These are phyloP conservation scores for Rhingia rostrata DNA, from an alignment of 2,888 invertebrate genomes.

Conservation along the genomic window DNA sequence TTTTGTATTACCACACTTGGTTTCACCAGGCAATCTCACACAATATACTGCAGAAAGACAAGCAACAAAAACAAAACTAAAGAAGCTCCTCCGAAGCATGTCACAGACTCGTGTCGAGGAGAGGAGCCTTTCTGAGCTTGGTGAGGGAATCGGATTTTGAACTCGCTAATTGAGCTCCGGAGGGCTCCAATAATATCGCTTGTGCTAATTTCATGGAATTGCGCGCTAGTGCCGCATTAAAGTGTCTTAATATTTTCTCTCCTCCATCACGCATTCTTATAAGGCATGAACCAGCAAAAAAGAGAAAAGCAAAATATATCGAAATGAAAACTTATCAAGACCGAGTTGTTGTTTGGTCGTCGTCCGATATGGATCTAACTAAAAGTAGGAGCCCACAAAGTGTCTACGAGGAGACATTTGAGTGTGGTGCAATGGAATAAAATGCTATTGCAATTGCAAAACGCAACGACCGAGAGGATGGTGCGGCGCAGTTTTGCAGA, in stretches of 20 bases:
- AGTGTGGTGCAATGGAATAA: slow-evolving; percentile 53
- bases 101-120: slow-evolving; percentile 24
- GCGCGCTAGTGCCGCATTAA: slow-evolving; percentile 68
- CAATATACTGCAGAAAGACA: not conserved
- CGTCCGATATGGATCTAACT: slow-evolving; percentile 64
- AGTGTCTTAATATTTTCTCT: slow-evolving; percentile 69
- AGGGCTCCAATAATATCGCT: slow-evolving; percentile 59
- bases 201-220: slow-evolving; percentile 71
- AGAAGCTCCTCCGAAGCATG: slow-evolving; percentile 69
- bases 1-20: slow-evolving; percentile 54
- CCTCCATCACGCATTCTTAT: slow-evolving; percentile 41
- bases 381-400: slow-evolving; percentile 34
- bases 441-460: slow-evolving; percentile 43
- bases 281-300: slow-evolving; percentile 16
- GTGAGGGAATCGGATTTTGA: slow-evolving; percentile 60
- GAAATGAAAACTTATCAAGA: slow-evolving; percentile 37
- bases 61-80: slow-evolving; percentile 26
- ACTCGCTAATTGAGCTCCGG: slow-evolving; percentile 69
- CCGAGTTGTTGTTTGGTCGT: slow-evolving; percentile 39
- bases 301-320: slow-evolving; percentile 5
- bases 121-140: slow-evolving; percentile 26
- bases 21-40: slow-evolving; percentile 33
- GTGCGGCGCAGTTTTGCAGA: slow-evolving; percentile 19
- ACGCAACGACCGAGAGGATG: slow-evolving; percentile 7
- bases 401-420: slow-evolving; percentile 32